phyloP scores from a whole-genome alignment of 2,113 vertebrate species.

The Grantiella picta region DNA sequence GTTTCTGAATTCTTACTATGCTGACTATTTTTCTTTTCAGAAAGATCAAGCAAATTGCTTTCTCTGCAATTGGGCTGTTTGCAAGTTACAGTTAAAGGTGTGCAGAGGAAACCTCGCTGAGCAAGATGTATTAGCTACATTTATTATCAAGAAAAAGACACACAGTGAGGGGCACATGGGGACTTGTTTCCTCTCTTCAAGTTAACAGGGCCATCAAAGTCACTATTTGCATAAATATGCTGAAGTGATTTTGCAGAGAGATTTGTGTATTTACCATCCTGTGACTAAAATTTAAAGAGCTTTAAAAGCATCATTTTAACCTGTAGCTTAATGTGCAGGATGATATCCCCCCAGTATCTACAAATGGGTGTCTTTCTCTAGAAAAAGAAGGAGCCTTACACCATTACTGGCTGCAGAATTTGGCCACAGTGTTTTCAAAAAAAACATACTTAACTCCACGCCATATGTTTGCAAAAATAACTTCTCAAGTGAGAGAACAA shows the following conservation, averaged over 20 bases:
- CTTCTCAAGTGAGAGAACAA: conserved; percentile 20
- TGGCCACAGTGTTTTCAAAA: neutral
- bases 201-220: neutral
- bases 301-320: neutral
- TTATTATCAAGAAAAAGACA: neutral
- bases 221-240: neutral
- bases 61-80: neutral
- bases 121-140: neutral
- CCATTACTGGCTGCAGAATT: neutral
- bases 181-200: neutral
- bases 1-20: neutral
- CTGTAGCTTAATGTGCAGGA: neutral
- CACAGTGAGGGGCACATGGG: neutral
- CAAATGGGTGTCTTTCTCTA: neutral
- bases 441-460: neutral
- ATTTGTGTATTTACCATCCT: neutral
- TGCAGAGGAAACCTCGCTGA: neutral
- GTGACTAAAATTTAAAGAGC: neutral
- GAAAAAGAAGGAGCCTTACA: neutral
- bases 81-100: neutral
- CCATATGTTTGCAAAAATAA: conserved; percentile 53
- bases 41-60: conserved; percentile 7
- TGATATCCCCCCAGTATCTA: neutral
- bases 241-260: neutral
- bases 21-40: neutral